Conservation (phyloP, 2,888 invertebrate genomes). For the Alitta virens region DNA sequence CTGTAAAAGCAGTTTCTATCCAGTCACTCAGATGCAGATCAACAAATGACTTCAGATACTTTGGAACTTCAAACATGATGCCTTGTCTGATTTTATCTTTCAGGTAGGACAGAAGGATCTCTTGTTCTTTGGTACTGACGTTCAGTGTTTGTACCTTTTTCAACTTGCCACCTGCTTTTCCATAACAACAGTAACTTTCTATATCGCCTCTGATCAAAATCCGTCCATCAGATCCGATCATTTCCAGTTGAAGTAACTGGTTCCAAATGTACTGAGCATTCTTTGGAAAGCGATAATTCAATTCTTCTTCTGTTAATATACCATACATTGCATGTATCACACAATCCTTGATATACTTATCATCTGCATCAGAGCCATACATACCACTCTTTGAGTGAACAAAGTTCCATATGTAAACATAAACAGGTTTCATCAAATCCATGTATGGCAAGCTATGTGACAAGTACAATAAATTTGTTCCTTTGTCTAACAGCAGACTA, state of each 20-base stretch:
- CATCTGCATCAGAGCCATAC: neutral
- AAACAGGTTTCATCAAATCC: constrained; percentile 20
- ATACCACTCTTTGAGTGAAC: neutral
- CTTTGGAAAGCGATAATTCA: too few species aligned
- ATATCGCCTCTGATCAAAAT: neutral
- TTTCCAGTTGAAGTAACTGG: too few species aligned
- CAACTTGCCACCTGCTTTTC: neutral
- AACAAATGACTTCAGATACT: constrained; percentile 12
- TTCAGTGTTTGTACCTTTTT: too few species aligned
- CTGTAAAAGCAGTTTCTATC: constrained; percentile 28
- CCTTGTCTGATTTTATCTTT: neutral
- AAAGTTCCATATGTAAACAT: constrained; percentile 18
- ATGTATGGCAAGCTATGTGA: constrained; percentile 16
- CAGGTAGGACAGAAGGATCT: neutral
- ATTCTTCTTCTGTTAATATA: neutral
- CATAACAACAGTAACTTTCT: neutral
- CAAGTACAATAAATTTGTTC: constrained; percentile 16
- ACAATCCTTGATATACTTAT: too few species aligned
- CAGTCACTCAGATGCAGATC: constrained; percentile 16
- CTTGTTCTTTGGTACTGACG: neutral
- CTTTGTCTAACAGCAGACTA: constrained; percentile 22
- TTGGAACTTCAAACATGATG: neutral
- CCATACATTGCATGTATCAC: neutral
- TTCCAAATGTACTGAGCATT: too few species aligned
- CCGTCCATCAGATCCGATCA: too few species aligned